These are phyloP conservation scores for Neogobius melanostomus DNA, from an alignment of 2,113 vertebrate genomes.

Conservation along the genomic window DNA sequence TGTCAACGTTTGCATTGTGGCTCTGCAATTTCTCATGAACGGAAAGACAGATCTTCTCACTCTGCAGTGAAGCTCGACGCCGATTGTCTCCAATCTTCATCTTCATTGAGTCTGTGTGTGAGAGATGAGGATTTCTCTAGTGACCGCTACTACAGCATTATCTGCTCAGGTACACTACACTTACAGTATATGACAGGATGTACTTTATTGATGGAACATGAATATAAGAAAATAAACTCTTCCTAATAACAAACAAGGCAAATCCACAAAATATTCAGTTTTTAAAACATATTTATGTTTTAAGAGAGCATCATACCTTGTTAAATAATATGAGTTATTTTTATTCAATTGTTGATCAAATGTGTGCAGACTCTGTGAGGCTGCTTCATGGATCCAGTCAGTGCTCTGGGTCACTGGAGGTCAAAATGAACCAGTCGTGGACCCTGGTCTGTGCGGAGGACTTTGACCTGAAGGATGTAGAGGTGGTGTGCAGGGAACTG, in stretches of 20 bases:
- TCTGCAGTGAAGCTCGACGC: not conserved
- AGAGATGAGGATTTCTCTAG: not conserved
- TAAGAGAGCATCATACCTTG: no score
- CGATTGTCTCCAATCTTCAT: not conserved
- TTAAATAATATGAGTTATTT: no score
- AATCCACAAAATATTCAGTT: no score
- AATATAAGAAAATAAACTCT: no score
- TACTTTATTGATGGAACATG: no score
- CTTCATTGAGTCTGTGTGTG: not conserved
- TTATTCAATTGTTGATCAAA: no score
- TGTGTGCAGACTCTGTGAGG: not conserved
- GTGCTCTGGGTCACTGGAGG: not conserved
- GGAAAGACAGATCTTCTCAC: not conserved
- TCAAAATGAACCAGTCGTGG: not conserved
- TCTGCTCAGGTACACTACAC: not conserved
- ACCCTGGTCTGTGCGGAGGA: not conserved
- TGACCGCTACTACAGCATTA: not conserved
- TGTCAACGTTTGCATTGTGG: not conserved
- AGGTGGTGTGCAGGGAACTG: conserved; percentile 3
- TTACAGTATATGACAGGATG: no score
- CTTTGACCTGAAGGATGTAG: conserved; percentile 7
- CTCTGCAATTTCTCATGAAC: not conserved
- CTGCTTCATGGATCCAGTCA: not conserved
- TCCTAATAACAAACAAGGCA: no score
- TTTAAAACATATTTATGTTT: no score